Evolutionary conservation across 2,113 vertebrate species (phyloP), one percentile per base, ranked within the genome.

Genomic region (Echinops telfairi): DNA sequence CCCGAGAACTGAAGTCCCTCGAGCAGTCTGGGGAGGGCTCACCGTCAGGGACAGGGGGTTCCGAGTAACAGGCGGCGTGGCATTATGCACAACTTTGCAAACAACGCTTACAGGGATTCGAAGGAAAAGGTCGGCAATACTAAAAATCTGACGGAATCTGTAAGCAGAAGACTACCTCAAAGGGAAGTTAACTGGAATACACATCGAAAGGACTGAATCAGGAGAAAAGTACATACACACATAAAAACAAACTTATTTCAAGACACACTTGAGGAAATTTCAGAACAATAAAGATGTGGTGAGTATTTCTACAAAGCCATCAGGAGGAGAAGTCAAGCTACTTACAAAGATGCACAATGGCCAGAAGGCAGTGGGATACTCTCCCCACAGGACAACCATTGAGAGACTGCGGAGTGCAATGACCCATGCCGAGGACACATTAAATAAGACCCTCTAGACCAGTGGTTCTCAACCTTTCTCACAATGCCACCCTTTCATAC

Each of bases 181-280:
- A 92, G 90, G 53, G 14, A 90, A 66, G 33, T 31, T 17, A 91
- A 17, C 7, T 77, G 6, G 36, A 75, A 47, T 47, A 66, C 60
- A 62, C 75, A 22, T 89, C 70, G 71, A 40, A 88, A 60, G 57
- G 73, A 38, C 68, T 47, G 33, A 84, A 2, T 29, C 16, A 78
- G 60, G 58, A 92, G 40, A 16, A 91, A 92, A 90, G 15, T 17
- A 86, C 2, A 62, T 17, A 91, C 76, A 57, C 36, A 89, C 38
- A 84, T 1, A 58, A 12, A 82, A 53, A 53, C 47, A 53, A 53
- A 53, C 47, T 53, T 53, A 53, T 53, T 53, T 53, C 47, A 11
- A 53, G 47, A 53, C 47, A 53, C 84, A 66, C 47, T 27, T 66
- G 14, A 62, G 23, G 64, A 77, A 22, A 77, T 62, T 77, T 76